These are phyloP conservation scores for Psittacula cyanocephala DNA, from an alignment of 2,113 vertebrate genomes.

Conservation along the genomic window DNA sequence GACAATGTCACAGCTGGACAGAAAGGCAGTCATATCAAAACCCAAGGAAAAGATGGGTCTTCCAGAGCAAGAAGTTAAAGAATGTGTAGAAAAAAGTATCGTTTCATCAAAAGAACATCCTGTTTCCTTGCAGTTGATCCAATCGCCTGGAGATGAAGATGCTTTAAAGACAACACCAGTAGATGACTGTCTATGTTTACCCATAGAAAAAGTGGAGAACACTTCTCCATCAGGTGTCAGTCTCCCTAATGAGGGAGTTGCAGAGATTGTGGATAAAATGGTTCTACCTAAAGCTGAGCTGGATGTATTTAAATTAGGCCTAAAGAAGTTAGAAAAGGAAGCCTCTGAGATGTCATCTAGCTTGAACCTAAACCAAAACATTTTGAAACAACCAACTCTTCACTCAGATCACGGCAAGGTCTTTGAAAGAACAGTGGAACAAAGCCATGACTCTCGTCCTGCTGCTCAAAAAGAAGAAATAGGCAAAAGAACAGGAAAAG, in stretches of 20 bases:
- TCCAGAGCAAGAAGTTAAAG: conserved; percentile 24
- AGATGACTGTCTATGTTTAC: neutral
- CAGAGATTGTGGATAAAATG: conserved; percentile 35
- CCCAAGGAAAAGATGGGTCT: neutral
- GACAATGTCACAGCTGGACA: neutral
- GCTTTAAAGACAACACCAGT: conserved; percentile 26
- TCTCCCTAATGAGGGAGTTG: neutral
- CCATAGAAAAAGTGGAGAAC: neutral
- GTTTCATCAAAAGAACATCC: conserved; percentile 24
- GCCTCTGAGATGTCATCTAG: neutral
- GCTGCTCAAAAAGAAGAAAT: neutral
- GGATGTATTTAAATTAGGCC: neutral
- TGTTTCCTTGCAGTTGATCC: neutral
- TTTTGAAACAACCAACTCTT: neutral
- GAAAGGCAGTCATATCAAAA: neutral
- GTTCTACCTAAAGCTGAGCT: conserved; percentile 34
- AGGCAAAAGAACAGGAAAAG: neutral
- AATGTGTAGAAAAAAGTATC: conserved; percentile 15
- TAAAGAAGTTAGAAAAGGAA: conserved; percentile 63
- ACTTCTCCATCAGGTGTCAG: neutral
- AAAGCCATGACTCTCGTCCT: neutral
- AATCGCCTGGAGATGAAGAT: conserved; percentile 27
- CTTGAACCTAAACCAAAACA: neutral
- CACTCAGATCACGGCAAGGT: neutral
- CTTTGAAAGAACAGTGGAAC: neutral